Evolutionary conservation across 2,113 vertebrate genomes (phyloP).

Genomic region (Paedocypris sp.): DNA sequence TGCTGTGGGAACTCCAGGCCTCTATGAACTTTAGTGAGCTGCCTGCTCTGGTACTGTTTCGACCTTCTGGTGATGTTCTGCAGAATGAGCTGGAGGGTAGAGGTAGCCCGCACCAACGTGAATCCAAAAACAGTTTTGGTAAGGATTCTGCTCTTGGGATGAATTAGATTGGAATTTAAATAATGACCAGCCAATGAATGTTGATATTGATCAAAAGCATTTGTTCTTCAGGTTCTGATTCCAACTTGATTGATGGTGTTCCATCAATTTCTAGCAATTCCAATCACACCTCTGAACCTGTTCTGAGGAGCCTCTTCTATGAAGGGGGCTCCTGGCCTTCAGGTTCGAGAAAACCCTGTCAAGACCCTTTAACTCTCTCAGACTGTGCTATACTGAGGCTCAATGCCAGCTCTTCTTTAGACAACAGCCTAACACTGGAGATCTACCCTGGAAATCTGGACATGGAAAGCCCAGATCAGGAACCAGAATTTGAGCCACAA

Average conservation of each 20-base stretch:
- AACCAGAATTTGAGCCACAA: constrained; percentile 37
- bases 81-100: constrained; percentile 49
- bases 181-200: not conserved
- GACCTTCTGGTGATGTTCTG: constrained; percentile 34
- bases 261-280: constrained; percentile 38
- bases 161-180: too few species aligned
- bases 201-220: too few species aligned
- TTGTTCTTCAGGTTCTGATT: constrained; percentile 39
- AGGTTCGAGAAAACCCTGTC: constrained; percentile 20
- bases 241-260: constrained; percentile 43
- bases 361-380: constrained; percentile 17
- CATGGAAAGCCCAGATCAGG: constrained; percentile 35
- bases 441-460: constrained; percentile 43
- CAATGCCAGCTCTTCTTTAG: constrained; percentile 33
- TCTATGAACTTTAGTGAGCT: constrained; percentile 35
- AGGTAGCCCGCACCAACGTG: constrained; percentile 28
- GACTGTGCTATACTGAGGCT: constrained; percentile 21
- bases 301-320: constrained; percentile 29
- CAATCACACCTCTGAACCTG: constrained; percentile 1
- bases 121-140: constrained; percentile 41
- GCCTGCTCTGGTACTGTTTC: constrained; percentile 38
- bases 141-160: not conserved
- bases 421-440: constrained; percentile 40
- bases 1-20: constrained; percentile 39
- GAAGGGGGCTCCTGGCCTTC: constrained; percentile 28